Conservation (phyloP, 2,113 vertebrate genomes). For the Otis tarda region DNA sequence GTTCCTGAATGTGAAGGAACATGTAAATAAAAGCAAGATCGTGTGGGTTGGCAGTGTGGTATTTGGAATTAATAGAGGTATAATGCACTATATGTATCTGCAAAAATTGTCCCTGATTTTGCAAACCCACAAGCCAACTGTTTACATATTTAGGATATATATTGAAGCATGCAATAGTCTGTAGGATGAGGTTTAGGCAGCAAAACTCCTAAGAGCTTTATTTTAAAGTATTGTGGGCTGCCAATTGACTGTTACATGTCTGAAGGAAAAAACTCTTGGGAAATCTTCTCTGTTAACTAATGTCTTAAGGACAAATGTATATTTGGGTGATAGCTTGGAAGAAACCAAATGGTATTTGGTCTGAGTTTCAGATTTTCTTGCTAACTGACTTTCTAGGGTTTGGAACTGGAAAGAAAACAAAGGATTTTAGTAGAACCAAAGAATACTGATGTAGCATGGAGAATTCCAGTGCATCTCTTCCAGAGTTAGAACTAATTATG, state of each 20-base stretch:
- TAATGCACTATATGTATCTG: not conserved
- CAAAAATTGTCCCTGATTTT: not conserved
- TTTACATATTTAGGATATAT: not conserved
- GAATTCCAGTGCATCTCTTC: not conserved
- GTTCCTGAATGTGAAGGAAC: not conserved
- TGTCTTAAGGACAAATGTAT: not conserved
- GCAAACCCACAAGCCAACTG: not conserved
- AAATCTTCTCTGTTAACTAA: not conserved
- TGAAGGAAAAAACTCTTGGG: not conserved
- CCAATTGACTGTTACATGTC: not conserved
- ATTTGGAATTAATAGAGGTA: not conserved
- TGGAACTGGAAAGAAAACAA: not conserved
- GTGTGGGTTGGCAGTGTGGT: not conserved
- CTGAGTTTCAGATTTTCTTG: not conserved
- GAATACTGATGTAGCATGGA: not conserved
- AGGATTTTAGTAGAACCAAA: not conserved
- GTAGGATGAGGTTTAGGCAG: not conserved
- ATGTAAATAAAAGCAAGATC: not conserved
- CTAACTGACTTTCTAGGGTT: not conserved
- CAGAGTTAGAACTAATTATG: not conserved
- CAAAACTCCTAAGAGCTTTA: not conserved
- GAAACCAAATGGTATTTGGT: not conserved
- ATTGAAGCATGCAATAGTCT: not conserved
- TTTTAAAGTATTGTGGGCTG: not conserved
- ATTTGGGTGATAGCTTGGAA: not conserved